Evolutionary conservation across 2,113 vertebrate species (phyloP).

Genomic region (Papio anubis): DNA sequence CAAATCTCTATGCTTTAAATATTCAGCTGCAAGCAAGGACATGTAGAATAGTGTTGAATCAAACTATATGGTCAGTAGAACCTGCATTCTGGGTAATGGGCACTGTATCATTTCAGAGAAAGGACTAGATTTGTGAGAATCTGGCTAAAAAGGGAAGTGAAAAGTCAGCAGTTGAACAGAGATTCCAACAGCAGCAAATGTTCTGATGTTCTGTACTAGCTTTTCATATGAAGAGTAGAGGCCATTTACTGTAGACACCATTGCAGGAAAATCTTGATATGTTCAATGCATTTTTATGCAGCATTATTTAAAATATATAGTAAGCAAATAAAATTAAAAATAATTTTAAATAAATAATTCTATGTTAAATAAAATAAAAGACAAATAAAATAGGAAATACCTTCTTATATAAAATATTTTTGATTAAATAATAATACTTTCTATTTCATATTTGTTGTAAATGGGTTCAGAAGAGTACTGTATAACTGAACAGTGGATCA

Average conservation of each 20-base stretch:
- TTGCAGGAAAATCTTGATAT: background rate
- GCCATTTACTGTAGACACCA: background rate
- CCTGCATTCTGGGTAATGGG: background rate
- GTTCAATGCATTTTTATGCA: background rate
- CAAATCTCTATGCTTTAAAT: background rate
- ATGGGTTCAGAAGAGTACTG: background rate
- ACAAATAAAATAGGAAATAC: background rate
- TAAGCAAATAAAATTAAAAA: background rate
- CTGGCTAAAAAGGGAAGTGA: background rate
- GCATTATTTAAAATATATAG: background rate
- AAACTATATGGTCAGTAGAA: background rate
- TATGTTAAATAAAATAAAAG: background rate
- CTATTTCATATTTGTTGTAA: background rate
- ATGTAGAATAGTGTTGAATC: constrained; percentile 3
- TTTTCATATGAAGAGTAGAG: background rate
- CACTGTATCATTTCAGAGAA: background rate
- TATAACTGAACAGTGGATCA: background rate
- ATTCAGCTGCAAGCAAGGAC: background rate
- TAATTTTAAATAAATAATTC: background rate
- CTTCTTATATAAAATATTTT: background rate
- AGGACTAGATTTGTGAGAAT: background rate
- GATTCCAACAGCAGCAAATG: background rate
- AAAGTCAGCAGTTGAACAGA: constrained; percentile 4
- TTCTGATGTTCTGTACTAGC: background rate
- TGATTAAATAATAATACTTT: background rate